Percentiles rank a stretch among this genome's conserved stretches.
Evolutionary conservation across 2,113 vertebrate genomes (phyloP).

Genomic region (Diphyllodes magnificus): DNA sequence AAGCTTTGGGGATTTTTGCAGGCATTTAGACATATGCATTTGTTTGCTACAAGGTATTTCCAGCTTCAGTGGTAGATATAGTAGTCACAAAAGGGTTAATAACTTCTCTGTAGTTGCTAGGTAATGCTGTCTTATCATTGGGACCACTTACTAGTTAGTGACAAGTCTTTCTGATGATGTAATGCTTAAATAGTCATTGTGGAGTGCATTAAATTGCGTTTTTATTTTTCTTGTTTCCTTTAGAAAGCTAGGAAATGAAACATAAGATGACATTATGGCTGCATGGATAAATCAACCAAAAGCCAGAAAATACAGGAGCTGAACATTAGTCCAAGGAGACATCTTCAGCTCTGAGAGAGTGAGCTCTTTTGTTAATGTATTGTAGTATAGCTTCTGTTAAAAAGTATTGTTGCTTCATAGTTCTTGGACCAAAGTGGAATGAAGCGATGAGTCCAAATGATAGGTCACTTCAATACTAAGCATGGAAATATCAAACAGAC

Average conservation of each 20-base stretch:
- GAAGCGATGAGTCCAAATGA: background rate
- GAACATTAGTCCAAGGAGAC: conserved; percentile 25
- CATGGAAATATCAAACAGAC: background rate
- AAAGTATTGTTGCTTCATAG: background rate
- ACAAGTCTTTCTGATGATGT: conserved; percentile 56
- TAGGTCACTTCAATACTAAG: background rate
- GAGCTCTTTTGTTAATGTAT: background rate
- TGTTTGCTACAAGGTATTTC: background rate
- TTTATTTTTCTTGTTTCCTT: conserved; percentile 23
- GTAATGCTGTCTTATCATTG: conserved; percentile 44
- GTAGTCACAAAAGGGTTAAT: conserved; percentile 45
- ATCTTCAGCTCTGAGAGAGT: background rate
- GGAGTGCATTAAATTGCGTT: conserved; percentile 7
- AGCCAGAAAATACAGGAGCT: background rate
- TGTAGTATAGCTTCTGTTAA: background rate
- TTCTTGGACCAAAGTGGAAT: background rate
- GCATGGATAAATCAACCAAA: conserved; percentile 16
- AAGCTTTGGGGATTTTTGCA: background rate
- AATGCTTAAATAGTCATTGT: conserved; percentile 34
- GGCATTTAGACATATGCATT: background rate
- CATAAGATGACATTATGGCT: conserved; percentile 5
- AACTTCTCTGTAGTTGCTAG: conserved; percentile 48
- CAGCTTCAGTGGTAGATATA: background rate
- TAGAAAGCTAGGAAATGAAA: conserved; percentile 42
- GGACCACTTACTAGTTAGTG: conserved; percentile 29